These are phyloP conservation scores for Egretta garzetta DNA, from an alignment of 2,113 vertebrate species.

Conservation along the genomic window DNA sequence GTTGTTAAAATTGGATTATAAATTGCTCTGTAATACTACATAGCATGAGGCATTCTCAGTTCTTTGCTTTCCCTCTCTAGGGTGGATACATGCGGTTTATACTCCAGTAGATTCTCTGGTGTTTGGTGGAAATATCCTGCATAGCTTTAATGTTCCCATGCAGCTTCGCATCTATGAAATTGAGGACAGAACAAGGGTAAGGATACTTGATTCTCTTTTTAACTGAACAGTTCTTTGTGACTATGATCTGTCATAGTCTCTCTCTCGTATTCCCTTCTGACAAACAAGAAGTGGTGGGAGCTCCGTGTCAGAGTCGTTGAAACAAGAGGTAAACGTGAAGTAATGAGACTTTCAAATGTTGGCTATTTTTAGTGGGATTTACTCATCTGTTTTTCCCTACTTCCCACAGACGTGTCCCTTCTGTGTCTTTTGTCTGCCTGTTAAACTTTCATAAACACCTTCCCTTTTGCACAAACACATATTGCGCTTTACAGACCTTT, in stretches of 20 bases:
- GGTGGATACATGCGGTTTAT: conserved; percentile 98
- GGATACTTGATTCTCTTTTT: conserved; percentile 51
- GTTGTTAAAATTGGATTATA: not conserved
- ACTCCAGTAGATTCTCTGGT: conserved; percentile 95
- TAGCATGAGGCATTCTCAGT: conserved; percentile 37
- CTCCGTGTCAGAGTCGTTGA: not conserved
- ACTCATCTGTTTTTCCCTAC: not conserved
- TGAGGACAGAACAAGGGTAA: conserved; percentile 96
- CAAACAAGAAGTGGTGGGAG: not conserved
- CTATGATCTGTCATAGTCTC: not conserved
- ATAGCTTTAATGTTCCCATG: conserved; percentile 99
- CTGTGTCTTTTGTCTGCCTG: conserved; percentile 32
- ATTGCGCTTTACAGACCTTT: not conserved
- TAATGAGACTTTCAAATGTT: conserved; percentile 1
- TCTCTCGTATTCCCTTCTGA: not conserved
- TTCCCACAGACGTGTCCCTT: not conserved
- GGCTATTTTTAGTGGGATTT: conserved; percentile 23
- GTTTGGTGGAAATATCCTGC: conserved; percentile 97
- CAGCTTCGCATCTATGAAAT: conserved; percentile 96
- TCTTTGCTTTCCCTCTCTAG: conserved; percentile 71
- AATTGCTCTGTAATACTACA: not conserved
- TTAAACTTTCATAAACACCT: not conserved
- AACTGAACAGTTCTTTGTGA: conserved; percentile 13
- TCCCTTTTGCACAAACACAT: not conserved
- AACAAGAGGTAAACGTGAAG: conserved; percentile 34